Evolutionary conservation across 2,113 vertebrate species (phyloP).

Genomic region (Campylomormyrus numenius): DNA sequence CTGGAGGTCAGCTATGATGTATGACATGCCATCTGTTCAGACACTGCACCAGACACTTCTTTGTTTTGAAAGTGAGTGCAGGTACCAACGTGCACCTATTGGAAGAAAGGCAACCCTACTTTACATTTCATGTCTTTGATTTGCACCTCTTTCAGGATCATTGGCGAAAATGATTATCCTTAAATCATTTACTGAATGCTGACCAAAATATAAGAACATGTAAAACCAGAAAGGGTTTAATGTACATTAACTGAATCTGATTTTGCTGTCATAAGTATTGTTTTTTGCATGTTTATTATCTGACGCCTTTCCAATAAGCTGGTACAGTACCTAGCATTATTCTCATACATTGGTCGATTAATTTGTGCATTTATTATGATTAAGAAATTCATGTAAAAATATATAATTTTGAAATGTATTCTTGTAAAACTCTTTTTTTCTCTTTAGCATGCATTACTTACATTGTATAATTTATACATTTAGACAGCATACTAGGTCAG

Average conservation of each 20-base stretch:
- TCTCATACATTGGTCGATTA: not conserved
- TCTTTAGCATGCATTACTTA: not conserved
- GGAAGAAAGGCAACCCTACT: constrained; percentile 27
- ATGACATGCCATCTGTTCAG: constrained; percentile 58
- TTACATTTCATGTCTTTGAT: not conserved
- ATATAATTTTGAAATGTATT: not conserved
- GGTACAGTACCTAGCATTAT: not conserved
- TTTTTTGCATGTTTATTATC: not conserved
- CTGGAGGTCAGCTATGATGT: constrained; percentile 55
- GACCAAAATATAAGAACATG: not conserved
- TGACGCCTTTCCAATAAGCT: not conserved
- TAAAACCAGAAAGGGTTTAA: not conserved
- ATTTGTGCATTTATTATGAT: not conserved
- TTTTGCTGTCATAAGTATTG: not conserved
- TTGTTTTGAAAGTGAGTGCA: constrained; percentile 51
- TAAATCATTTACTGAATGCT: not conserved
- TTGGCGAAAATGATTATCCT: not conserved
- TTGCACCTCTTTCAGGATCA: not conserved
- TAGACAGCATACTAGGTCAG: not conserved
- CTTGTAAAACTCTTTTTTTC: not conserved
- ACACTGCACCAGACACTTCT: constrained; percentile 49
- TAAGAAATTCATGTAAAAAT: not conserved
- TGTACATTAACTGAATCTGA: not conserved
- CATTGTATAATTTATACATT: not conserved
- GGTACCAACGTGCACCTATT: constrained; percentile 40